These are phyloP conservation scores for Palaemon carinicauda DNA, from an alignment of 1,140 invertebrate species.

Conservation along the genomic window DNA sequence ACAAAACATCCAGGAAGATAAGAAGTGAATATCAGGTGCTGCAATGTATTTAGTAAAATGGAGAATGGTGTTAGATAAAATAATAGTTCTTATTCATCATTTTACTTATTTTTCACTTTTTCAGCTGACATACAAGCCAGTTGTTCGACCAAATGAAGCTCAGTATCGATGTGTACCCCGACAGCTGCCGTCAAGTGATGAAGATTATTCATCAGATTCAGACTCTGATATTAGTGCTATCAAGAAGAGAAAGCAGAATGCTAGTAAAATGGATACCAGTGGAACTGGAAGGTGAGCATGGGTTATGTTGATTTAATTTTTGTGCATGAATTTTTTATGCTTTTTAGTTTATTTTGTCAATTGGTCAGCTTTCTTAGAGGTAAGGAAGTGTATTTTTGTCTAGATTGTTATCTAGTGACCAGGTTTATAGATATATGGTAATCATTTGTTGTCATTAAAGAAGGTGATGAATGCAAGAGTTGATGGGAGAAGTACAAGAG, in stretches of 20 bases:
- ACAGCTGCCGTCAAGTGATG: constrained; percentile 30
- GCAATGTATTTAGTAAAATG: too few relatives aligned
- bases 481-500: too few relatives aligned
- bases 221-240: constrained; percentile 7
- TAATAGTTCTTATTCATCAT: background rate
- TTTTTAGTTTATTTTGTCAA: too few relatives aligned
- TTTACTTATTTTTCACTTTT: background rate
- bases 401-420: too few relatives aligned
- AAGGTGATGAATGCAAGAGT: too few relatives aligned
- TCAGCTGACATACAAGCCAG: constrained; percentile 33
- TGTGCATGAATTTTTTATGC: background rate
- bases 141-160: constrained; percentile 6
- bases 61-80: too few relatives aligned
- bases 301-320: background rate
- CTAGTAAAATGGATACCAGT: constrained; percentile 31
- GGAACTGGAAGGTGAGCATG: constrained; percentile 6
- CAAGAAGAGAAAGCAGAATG: constrained; percentile 10
- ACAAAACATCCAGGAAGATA: too few relatives aligned
- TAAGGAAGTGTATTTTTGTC: too few relatives aligned
- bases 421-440: too few relatives aligned
- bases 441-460: too few relatives aligned
- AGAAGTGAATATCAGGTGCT: too few relatives aligned
- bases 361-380: too few relatives aligned
- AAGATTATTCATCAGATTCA: constrained; percentile 23
- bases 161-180: background rate